Evolutionary conservation across 2,113 vertebrate species (phyloP).

Genomic region (Perognathus longimembris): DNA sequence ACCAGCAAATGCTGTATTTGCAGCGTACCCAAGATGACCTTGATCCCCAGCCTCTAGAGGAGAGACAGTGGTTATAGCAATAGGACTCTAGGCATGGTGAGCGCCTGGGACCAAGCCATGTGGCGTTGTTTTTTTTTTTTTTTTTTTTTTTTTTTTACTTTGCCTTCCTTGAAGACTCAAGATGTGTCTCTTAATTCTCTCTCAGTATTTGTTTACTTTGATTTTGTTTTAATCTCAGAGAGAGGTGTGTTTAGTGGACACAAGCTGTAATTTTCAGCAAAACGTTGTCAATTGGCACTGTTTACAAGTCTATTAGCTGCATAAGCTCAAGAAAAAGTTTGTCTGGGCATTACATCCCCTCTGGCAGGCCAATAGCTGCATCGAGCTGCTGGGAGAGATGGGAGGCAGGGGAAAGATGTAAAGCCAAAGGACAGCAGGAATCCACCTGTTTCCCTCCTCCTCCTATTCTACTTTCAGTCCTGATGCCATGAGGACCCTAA

Average conservation of each 20-base stretch:
- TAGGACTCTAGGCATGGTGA: conserved; percentile 61
- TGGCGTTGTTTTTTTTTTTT: no score
- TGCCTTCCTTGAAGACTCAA: conserved; percentile 61
- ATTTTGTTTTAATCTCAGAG: conserved; percentile 74
- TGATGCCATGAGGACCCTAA: conserved; percentile 55
- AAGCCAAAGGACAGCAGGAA: conserved; percentile 66
- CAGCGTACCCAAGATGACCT: conserved; percentile 69
- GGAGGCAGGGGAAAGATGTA: conserved; percentile 34
- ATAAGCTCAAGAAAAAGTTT: conserved; percentile 85
- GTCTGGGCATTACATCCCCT: conserved; percentile 81
- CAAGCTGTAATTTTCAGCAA: conserved; percentile 77
- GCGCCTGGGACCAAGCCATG: conserved; percentile 71
- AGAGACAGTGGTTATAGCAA: conserved; percentile 40
- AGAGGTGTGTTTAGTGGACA: conserved; percentile 78
- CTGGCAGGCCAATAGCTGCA: conserved; percentile 76
- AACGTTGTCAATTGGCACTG: conserved; percentile 79
- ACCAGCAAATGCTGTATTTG: conserved; percentile 86
- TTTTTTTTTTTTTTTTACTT: conserved; percentile 26
- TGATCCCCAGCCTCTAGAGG: conserved; percentile 20
- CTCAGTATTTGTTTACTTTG: conserved; percentile 82
- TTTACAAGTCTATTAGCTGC: conserved; percentile 85
- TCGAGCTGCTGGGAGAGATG: conserved; percentile 62
- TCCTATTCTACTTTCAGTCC: neutral
- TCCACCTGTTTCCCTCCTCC: neutral
- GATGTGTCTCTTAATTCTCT: conserved; percentile 80